These are phyloP conservation scores for Microplitis deprimator DNA, from an alignment of 2,888 invertebrate species.

Conservation along the genomic window DNA sequence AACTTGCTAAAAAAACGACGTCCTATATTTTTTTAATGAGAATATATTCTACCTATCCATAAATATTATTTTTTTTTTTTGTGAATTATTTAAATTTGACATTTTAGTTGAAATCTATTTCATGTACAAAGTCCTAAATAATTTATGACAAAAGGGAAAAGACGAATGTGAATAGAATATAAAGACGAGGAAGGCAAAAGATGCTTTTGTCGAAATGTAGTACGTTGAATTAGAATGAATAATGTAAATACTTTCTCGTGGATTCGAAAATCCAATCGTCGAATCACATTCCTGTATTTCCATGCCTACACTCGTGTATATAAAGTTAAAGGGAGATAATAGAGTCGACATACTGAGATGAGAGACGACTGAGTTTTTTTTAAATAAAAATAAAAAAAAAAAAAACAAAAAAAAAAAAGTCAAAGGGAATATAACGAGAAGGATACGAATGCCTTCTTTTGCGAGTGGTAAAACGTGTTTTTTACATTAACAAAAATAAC, in stretches of 20 bases:
- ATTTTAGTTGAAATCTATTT: constrained; percentile 8
- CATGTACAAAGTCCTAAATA: constrained; percentile 40
- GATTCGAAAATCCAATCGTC: constrained; percentile 52
- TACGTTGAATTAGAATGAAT: constrained; percentile 50
- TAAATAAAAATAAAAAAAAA: constrained; percentile 34
- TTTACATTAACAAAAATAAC: constrained; percentile 48
- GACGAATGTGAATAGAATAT: constrained; percentile 26
- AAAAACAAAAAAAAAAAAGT: constrained; percentile 20
- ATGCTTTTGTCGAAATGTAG: neutral
- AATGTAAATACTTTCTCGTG: constrained; percentile 48
- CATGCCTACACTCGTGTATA: neutral
- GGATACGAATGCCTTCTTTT: constrained; percentile 49
- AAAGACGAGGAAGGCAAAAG: constrained; percentile 39
- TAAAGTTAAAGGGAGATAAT: constrained; percentile 45
- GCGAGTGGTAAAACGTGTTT: constrained; percentile 58
- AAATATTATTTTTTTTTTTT: neutral
- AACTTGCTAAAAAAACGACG: constrained; percentile 4
- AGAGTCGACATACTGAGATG: constrained; percentile 40
- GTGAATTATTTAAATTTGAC: neutral
- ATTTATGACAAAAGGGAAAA: constrained; percentile 47
- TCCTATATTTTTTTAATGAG: constrained; percentile 6
- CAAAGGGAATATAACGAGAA: constrained; percentile 40
- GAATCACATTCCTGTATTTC: constrained; percentile 18
- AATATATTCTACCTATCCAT: neutral
- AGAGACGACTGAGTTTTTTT: constrained; percentile 30